Base-by-base conservation (phyloP, 2,888 invertebrate species). In the Dermolepida albohirtum region DNA sequence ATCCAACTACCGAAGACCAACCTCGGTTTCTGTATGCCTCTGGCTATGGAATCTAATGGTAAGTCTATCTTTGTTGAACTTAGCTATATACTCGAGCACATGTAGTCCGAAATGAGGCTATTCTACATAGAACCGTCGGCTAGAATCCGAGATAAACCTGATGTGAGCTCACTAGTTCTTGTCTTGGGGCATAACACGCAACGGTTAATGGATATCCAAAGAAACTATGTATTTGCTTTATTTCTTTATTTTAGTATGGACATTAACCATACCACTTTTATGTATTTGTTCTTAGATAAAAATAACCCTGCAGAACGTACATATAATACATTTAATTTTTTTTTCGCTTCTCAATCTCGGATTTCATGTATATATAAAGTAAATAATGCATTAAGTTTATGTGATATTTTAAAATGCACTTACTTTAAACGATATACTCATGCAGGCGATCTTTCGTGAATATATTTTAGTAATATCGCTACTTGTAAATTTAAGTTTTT, bases 41-140 rank as follows among this genome's bases (percentile, higher is more conserved):
- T 96, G 16, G 93, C 95, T 0, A 81, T 95, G 74, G 94, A 95
- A 81, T 94, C 94, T 2, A 94, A 95, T 76, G 96, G 94, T 88
- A 85, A 82, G 81, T 66, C 66, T 68, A 17, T 68, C 68, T 63
- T 64, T 64, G 67, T 63, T 55, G 54, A 47, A 50, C 8, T 27
- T 41, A 10, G 43, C 43, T 66, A 70, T 67, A 68, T 68, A 65
- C 65, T 64, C 67, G 62, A 66, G 72, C 70, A 72, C 72, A 72
- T 73, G 72, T 74, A 71, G 74, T 73, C 73, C 73, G 71, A 73
- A 74, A 75, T 73, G 73, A 74, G 57, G 71, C 72, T 73, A 75
- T 74, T 74, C 69, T 72, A 63, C 71, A 67, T 64, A 69, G 70
- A 71, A 73, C 74, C 73, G 72, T 73, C 74, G 74, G 76, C 70